Evolutionary conservation across 2,797 vertebrate genomes (phyloP), one percentile per base, ranked within the genome.

Genomic region (Sitta carolinensis): DNA sequence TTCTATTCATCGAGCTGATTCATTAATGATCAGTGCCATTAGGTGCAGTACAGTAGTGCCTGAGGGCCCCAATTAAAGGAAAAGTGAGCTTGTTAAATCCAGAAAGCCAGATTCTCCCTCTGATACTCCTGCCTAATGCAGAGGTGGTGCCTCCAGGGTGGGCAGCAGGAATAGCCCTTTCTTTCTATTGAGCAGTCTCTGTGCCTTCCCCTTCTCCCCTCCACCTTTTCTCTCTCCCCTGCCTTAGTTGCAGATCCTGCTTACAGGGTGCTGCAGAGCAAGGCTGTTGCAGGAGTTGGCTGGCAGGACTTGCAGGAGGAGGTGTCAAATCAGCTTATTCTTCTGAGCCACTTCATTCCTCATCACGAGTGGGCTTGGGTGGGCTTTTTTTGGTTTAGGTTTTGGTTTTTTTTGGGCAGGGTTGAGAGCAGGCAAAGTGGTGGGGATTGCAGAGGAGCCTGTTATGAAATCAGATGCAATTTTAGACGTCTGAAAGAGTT

Each of bases 21-120:
- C 87, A 95, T 89, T 95, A 90, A 94, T 77, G 92, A 94, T 94
- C 85, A 89, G 78, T 75, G 68, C 75, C 73, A 92, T 95, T 89
- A 92, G 72, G 75, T 80, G 67, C 51, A 58, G 34, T 90, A 90
- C 61, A 80, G 84, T 40, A 77, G 59, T 27, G 87, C 95, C 90
- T 51, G 72, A 93, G 66, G 75, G 75, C 62, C 50, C 66, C 81
- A 83, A 68, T 92, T 94, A 95, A 68, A 84, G 72, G 86, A 63
- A 93, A 92, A 95, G 50, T 27, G 88, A 90, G 58, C 47, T 92
- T 84, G 54, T 94, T 90, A 93, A 89, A 92, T 64, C 34, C 38
- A 25, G 57, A 91, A 61, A 30, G 68, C 70, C 88, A 84, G 61
- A 54, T 77, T 89, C 19, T 84, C 48, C 30, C 30, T 59, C 43